Conservation (phyloP, 30 jellyfish, hydroid and myxozoan genomes). For the Mastigias papua region DNA sequence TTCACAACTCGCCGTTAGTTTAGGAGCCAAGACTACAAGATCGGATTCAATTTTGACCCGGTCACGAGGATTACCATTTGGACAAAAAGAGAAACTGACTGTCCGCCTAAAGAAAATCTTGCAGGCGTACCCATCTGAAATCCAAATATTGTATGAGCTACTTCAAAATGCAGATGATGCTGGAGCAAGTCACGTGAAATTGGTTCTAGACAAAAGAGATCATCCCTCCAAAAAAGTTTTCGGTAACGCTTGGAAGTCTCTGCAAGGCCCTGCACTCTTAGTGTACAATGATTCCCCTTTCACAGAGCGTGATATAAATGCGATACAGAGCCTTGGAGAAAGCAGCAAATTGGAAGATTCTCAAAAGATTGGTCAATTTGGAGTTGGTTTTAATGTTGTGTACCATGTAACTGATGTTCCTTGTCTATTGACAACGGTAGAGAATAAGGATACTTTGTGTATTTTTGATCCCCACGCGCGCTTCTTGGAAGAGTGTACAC, state of each 20-base stretch:
- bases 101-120: constrained; percentile 75
- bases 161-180: constrained; percentile 96
- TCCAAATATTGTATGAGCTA: constrained; percentile 68
- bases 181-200: constrained; percentile 75
- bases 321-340: constrained; percentile 77
- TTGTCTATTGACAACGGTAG: constrained; percentile 41
- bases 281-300: constrained; percentile 71
- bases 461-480: constrained; percentile 82
- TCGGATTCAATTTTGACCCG: constrained; percentile 10
- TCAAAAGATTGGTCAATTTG: constrained; percentile 81
- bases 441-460: constrained; percentile 39
- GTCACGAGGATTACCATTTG: constrained; percentile 58
- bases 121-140: constrained; percentile 65
- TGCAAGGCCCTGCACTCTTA: constrained; percentile 89
- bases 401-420: constrained; percentile 85
- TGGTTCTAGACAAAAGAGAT: constrained; percentile 63
- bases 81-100: constrained; percentile 77
- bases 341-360: constrained; percentile 74
- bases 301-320: constrained; percentile 62
- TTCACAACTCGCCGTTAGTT: constrained; percentile 2
- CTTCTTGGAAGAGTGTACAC: constrained; percentile 55
- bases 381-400: constrained; percentile 89
- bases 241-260: constrained; percentile 71
- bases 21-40: constrained; percentile 75
- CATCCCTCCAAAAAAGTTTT: constrained; percentile 44